Evolutionary conservation across 2,113 vertebrate species (phyloP).

Genomic region (Hyaena hyaena): DNA sequence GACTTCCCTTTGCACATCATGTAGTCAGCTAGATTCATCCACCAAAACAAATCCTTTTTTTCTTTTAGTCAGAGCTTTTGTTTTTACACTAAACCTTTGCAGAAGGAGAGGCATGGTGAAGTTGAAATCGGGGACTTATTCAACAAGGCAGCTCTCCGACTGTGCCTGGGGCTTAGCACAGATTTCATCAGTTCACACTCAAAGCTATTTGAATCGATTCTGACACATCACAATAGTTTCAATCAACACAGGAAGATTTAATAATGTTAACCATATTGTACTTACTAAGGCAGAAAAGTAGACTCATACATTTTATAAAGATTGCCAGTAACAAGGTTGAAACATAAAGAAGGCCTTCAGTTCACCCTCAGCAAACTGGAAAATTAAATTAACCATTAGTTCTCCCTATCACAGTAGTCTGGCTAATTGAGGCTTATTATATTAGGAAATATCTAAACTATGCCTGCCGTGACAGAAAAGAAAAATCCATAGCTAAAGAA

Average conservation of each 20-base stretch:
- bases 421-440: slow-evolving; percentile 59
- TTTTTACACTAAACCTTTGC: slow-evolving; percentile 12
- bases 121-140: not conserved
- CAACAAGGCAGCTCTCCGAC: not conserved
- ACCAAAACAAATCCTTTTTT: not conserved
- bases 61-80: not conserved
- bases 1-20: not conserved
- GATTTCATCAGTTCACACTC: not conserved
- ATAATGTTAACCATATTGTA: slow-evolving; percentile 54
- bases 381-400: slow-evolving; percentile 63
- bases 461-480: slow-evolving; percentile 40
- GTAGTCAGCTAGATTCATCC: not conserved
- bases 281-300: slow-evolving; percentile 63
- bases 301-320: slow-evolving; percentile 65
- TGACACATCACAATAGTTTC: slow-evolving; percentile 66
- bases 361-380: slow-evolving; percentile 63
- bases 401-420: not conserved
- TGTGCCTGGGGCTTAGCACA: not conserved
- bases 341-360: slow-evolving; percentile 18
- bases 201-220: slow-evolving; percentile 52
- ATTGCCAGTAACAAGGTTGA: slow-evolving; percentile 70
- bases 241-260: slow-evolving; percentile 65
- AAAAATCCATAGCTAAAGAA: slow-evolving; percentile 14
- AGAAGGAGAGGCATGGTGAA: not conserved
- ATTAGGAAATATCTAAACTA: slow-evolving; percentile 58